These are phyloP conservation scores for Listronotus oregonensis DNA, from an alignment of 1,140 invertebrate species.

Conservation along the genomic window DNA sequence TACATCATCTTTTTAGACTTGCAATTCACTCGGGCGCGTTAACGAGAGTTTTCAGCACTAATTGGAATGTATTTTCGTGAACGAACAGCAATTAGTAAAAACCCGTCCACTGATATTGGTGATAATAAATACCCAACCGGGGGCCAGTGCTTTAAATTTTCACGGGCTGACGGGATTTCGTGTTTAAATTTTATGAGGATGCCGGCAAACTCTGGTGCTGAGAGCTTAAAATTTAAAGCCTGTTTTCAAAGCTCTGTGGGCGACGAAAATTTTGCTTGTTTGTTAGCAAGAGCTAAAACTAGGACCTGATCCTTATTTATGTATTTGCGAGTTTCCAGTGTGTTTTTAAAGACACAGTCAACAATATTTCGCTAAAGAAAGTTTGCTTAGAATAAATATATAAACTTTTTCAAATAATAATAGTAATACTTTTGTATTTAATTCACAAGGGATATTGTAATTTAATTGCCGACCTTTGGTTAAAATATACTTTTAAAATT, in stretches of 20 bases:
- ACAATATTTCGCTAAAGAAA: background rate
- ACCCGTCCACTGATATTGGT: constrained; percentile 31
- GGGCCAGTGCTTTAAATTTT: constrained; percentile 9
- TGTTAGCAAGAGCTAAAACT: constrained; percentile 25
- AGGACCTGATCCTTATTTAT: constrained; percentile 28
- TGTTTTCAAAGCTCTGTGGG: constrained; percentile 17
- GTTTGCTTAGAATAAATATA: too few species aligned
- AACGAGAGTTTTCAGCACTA: constrained; percentile 32
- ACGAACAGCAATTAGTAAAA: constrained; percentile 33
- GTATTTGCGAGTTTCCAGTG: constrained; percentile 24
- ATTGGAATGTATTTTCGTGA: constrained; percentile 34
- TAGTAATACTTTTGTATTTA: too few species aligned
- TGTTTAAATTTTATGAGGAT: background rate
- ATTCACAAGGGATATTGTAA: too few species aligned
- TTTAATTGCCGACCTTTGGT: too few species aligned
- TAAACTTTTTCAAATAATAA: too few species aligned
- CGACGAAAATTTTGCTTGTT: constrained; percentile 35
- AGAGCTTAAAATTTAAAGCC: constrained; percentile 22
- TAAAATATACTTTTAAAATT: too few species aligned
- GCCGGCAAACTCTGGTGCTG: constrained; percentile 3
- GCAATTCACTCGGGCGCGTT: constrained; percentile 21
- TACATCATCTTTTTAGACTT: constrained; percentile 1
- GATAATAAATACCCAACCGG: constrained; percentile 22
- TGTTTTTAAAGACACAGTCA: constrained; percentile 16
- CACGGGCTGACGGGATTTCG: background rate